Evolutionary conservation across 1,140 invertebrate species (phyloP), one percentile per base, ranked within the genome.

Genomic region (Mercenaria mercenaria): DNA sequence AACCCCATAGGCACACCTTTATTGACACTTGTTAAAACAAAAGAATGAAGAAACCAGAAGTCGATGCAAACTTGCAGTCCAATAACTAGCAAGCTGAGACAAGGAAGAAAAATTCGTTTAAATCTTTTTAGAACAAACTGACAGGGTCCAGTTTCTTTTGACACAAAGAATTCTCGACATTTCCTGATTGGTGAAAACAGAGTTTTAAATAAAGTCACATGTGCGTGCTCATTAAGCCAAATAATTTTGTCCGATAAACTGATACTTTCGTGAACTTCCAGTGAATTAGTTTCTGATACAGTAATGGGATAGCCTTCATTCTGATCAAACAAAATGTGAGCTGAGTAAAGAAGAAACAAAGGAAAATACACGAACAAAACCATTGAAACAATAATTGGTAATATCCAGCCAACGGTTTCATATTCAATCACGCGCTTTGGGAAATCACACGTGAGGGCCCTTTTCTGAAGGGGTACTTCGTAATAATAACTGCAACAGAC

Each of bases 1-100:
- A 88, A 88, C 0, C 86, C 86, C 41, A 88, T 32, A 15, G 77
- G 86, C 32, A 88, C 86, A 11, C 86, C 86, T 69, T 50, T 61
- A 0, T 37, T n/a, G 10, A 88, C 52, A 79, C 43, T 26, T 32
- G 47, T 34, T 20, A 56, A 18, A 43, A 88, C 85, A 69, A 88
- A 77, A 26, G 37, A 11, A 43, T 64, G 32, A 20, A 88, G 59
- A 64, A 37, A 59, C 6, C 23, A 23, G 26, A 32, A 79, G 47
- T 88, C 85, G 8, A 79, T 37, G 20, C 76, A 26, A 41, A 79
- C 18, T 52, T 88, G 85, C 20, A 79, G 18, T 20, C 34, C 76
- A 41, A 88, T 76, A 37, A 88, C 23, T 43, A 10, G 18, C 13
- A 88, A 29, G n/a, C 50, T 88, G 20, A 50, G 11, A 26, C 79